Evolutionary conservation across 2,888 invertebrate genomes (phyloP).

Genomic region (Nipponacmea schrenckii): DNA sequence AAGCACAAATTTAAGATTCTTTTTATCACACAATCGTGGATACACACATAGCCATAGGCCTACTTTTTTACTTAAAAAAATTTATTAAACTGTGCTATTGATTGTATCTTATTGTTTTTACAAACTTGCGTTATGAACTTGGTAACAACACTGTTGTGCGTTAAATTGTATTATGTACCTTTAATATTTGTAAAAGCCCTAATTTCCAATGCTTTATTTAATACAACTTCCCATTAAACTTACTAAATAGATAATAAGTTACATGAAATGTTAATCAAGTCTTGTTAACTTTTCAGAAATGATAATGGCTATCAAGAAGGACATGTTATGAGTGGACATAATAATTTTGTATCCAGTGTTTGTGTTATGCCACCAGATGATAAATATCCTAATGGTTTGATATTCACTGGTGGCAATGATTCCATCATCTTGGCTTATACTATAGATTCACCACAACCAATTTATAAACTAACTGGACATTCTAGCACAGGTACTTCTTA

Average conservation of each 20-base stretch:
- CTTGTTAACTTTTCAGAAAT: not conserved
- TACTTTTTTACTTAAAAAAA: no score
- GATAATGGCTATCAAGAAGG: slow-evolving; percentile 38
- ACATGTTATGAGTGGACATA: slow-evolving; percentile 75
- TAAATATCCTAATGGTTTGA: slow-evolving; percentile 79
- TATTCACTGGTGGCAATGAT: slow-evolving; percentile 91
- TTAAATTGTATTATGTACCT: no score
- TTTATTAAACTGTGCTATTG: no score
- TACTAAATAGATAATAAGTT: not conserved
- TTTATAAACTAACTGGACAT: slow-evolving; percentile 77
- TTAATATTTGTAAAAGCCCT: no score
- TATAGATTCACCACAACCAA: slow-evolving; percentile 77
- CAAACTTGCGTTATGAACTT: no score
- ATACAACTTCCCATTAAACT: not conserved
- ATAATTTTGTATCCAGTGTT: slow-evolving; percentile 86
- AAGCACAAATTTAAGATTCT: no score
- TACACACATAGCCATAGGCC: no score
- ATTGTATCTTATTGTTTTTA: no score
- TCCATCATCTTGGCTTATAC: slow-evolving; percentile 83
- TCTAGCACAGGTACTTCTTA: slow-evolving; percentile 44
- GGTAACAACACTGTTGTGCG: no score
- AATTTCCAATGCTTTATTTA: not conserved
- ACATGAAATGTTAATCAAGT: no score
- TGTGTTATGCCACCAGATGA: slow-evolving; percentile 80
- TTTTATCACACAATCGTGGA: no score